Conservation (phyloP, 2,797 vertebrate genomes). For the Ctenopoma multispine region DNA sequence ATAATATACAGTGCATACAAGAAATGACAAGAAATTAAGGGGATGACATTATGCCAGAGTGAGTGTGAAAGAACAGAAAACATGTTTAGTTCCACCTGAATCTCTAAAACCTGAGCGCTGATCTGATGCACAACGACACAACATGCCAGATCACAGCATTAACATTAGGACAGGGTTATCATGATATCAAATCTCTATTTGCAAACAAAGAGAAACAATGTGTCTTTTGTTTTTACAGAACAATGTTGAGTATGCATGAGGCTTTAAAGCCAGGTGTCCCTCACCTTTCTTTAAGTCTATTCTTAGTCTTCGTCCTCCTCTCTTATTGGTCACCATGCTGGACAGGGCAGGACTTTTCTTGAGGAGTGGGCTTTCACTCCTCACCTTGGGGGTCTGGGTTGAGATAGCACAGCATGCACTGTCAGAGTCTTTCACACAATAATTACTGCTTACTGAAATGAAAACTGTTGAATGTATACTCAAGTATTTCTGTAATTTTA, state of each 20-base stretch:
- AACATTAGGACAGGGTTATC: too few relatives aligned
- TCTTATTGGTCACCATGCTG: constrained; percentile 88
- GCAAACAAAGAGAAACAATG: too few relatives aligned
- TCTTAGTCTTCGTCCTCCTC: constrained; percentile 89
- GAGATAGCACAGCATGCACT: constrained; percentile 12
- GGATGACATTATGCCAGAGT: background rate
- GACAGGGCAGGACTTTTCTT: constrained; percentile 87
- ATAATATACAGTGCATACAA: constrained; percentile 11
- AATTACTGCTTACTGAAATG: background rate
- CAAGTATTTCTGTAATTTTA: background rate
- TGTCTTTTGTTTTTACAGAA: background rate
- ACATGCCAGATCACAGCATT: background rate
- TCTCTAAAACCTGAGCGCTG: too few relatives aligned
- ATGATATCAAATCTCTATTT: too few relatives aligned
- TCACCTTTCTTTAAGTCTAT: constrained; percentile 97
- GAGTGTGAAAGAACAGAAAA: background rate
- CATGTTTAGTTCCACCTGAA: too few relatives aligned
- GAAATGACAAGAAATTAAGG: constrained; percentile 15
- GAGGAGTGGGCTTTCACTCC: constrained; percentile 77
- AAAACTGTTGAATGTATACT: background rate
- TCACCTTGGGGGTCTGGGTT: constrained; percentile 57
- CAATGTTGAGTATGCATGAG: background rate
- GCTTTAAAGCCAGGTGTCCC: constrained; percentile 11
- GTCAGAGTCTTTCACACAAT: background rate
- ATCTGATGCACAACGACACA: too few relatives aligned